phyloP scores from a whole-genome alignment of 2,888 invertebrate genomes.

The Limnephilus rhombicus region DNA sequence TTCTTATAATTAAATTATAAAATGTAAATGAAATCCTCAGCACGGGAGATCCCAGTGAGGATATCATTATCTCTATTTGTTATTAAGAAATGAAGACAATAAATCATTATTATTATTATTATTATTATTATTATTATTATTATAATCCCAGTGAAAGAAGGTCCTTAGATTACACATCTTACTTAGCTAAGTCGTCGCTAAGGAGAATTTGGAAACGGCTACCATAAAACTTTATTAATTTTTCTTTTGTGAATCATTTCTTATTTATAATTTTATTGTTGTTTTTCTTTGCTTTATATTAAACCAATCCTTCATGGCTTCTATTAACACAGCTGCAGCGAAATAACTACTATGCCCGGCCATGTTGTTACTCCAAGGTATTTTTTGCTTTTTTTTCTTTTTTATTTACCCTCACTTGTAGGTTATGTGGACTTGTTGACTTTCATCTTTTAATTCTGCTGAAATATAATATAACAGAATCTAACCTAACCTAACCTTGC shows the following conservation, averaged over 20 bases:
- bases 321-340: conserved; percentile 63
- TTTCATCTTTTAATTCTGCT: not conserved
- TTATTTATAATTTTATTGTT: conserved; percentile 69
- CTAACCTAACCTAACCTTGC: not conserved
- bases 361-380: conserved; percentile 76
- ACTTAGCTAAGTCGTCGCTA: too few species aligned
- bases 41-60: too few species aligned
- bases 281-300: conserved; percentile 67
- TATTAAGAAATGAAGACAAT: too few species aligned
- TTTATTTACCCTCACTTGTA: conserved; percentile 44
- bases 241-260: conserved; percentile 66
- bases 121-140: too few species aligned
- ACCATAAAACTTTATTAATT: not conserved
- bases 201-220: too few species aligned
- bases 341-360: conserved; percentile 73
- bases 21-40: too few species aligned
- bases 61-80: too few species aligned
- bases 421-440: not conserved
- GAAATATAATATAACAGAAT: not conserved
- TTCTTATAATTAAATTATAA: too few species aligned
- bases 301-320: conserved; percentile 66
- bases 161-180: too few species aligned
- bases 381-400: conserved; percentile 67
- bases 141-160: too few species aligned
- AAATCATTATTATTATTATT: too few species aligned